phyloP scores from a whole-genome alignment of 2,113 vertebrate species.

The Centropus bengalensis region DNA sequence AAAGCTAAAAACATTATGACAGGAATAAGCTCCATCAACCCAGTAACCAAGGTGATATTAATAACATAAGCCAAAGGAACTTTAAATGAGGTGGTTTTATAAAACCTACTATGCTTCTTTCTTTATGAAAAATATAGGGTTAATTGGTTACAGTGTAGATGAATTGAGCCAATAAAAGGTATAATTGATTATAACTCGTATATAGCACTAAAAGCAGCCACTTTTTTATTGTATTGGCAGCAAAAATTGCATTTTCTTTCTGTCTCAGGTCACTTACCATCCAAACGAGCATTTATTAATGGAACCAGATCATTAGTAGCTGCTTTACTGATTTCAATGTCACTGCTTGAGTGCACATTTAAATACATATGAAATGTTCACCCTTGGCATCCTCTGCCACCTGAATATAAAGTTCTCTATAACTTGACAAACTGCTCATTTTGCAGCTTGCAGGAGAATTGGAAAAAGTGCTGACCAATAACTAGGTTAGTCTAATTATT shows the following conservation, averaged over 20 bases:
- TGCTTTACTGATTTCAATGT: conserved; percentile 58
- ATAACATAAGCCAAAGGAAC: conserved; percentile 7
- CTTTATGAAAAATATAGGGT: conserved; percentile 65
- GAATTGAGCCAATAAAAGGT: conserved; percentile 75
- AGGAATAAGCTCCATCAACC: conserved; percentile 7
- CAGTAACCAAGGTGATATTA: conserved; percentile 49
- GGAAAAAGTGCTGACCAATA: conserved; percentile 48
- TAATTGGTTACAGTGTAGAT: conserved; percentile 61
- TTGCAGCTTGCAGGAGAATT: conserved; percentile 25
- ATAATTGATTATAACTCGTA: conserved; percentile 72
- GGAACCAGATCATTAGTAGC: conserved; percentile 73
- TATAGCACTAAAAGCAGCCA: conserved; percentile 56
- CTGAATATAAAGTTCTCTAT: conserved; percentile 17
- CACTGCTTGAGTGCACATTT: conserved; percentile 57
- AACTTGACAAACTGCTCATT: conserved; percentile 63
- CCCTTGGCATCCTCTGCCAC: conserved; percentile 4
- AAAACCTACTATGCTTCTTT: conserved; percentile 24
- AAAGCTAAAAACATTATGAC: conserved; percentile 17
- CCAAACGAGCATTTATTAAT: conserved; percentile 76
- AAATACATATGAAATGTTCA: conserved; percentile 15
- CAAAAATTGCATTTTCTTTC: conserved; percentile 71
- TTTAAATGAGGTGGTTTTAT: conserved; percentile 35
- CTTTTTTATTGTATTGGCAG: conserved; percentile 77
- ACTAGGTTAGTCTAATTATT: conserved; percentile 11
- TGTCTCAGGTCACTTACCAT: conserved; percentile 72